A percentile compares a stretch with the other conserved stretches of the same genome.
These are phyloP conservation scores for Lepisosteus osseus DNA, from an alignment of 2,113 vertebrate genomes.

Conservation along the genomic window DNA sequence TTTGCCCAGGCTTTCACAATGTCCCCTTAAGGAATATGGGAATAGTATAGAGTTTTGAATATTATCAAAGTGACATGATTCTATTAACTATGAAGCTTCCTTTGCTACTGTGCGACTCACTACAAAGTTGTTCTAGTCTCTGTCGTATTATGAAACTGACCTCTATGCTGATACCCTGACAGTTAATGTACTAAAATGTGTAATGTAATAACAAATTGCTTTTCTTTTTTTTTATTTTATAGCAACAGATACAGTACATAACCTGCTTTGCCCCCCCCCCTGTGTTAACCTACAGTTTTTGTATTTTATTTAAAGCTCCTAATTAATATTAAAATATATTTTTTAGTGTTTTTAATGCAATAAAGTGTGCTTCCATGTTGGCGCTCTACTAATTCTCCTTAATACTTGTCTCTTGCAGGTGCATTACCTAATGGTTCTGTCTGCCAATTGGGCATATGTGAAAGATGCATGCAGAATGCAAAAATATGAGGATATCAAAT, in stretches of 20 bases:
- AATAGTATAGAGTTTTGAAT: not conserved
- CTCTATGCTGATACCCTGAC: not conserved
- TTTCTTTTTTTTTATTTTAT: not conserved
- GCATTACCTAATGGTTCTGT: conserved; percentile 97
- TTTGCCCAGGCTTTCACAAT: not conserved
- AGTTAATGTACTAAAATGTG: not conserved
- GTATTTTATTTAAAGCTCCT: too few species aligned
- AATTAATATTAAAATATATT: not conserved
- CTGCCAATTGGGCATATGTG: conserved; percentile 98
- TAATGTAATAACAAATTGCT: not conserved
- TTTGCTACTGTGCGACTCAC: not conserved
- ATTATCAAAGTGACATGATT: not conserved
- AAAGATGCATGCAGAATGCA: conserved; percentile 98
- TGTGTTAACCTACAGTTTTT: too few species aligned
- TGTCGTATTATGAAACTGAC: not conserved
- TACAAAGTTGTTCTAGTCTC: not conserved
- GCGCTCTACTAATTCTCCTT: conserved; percentile 2
- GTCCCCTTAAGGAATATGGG: conserved; percentile 1
- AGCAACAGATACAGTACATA: not conserved
- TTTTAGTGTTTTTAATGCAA: not conserved
- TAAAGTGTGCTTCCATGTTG: not conserved
- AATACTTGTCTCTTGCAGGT: conserved; percentile 67
- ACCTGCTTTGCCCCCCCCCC: too few species aligned
- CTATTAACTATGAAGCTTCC: not conserved
- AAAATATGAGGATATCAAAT: conserved; percentile 98